Evolutionary conservation across 2,888 invertebrate species (phyloP).

Genomic region (Fragum sueziense): DNA sequence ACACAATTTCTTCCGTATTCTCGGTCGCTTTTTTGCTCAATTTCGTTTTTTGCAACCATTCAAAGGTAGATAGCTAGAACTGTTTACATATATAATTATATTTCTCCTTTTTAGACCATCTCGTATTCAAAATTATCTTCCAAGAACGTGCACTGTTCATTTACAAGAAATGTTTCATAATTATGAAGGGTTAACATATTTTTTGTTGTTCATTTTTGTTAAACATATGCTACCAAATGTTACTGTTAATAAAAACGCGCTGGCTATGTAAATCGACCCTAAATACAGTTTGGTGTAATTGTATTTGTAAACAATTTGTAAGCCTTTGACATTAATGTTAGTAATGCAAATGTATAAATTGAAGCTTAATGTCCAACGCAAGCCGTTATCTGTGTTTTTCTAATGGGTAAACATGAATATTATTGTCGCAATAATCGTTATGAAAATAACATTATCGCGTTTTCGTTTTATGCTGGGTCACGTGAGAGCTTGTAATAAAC

Average conservation of each 20-base stretch:
- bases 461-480: slow-evolving; percentile 41
- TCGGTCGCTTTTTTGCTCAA: no score
- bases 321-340: slow-evolving; percentile 8
- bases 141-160: no score
- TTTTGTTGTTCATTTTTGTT: not conserved
- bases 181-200: not conserved
- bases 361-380: slow-evolving; percentile 11
- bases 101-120: no score
- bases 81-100: no score
- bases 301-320: slow-evolving; percentile 19
- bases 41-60: no score
- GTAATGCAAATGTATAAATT: slow-evolving; percentile 16
- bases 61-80: no score
- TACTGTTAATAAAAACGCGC: slow-evolving; percentile 9
- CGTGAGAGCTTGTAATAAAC: slow-evolving; percentile 54
- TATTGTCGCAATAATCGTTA: slow-evolving; percentile 52
- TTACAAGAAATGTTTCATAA: not conserved
- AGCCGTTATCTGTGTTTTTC: slow-evolving; percentile 7
- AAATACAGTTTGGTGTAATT: slow-evolving; percentile 16
- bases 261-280: slow-evolving; percentile 12
- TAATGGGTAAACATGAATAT: slow-evolving; percentile 21
- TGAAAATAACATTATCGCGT: slow-evolving; percentile 58
- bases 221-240: slow-evolving; percentile 9
- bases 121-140: no score
- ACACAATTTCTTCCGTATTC: no score